Percentiles rank a stretch among this genome's conserved stretches.
Conservation (phyloP, 2,888 invertebrate genomes). For the Nipponacmea schrenckii region DNA sequence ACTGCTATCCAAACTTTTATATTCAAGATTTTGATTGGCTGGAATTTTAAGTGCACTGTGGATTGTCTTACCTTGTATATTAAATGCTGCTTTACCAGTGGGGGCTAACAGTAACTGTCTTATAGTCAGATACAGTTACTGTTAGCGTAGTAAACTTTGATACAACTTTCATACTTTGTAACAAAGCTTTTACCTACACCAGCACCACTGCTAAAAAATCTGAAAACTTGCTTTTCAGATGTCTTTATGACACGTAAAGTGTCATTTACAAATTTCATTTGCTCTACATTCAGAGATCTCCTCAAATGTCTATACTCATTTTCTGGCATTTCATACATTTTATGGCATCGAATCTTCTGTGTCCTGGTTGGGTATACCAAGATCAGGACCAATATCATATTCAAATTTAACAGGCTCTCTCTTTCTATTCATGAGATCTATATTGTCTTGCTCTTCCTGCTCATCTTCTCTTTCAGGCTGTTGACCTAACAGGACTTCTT, state of each 20-base stretch:
- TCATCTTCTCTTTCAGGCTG: too few species aligned
- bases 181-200: conserved; percentile 39
- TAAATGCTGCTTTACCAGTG: conserved; percentile 38
- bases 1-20: conserved; percentile 18
- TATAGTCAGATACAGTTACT: conserved; percentile 21
- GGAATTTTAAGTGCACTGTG: conserved; percentile 25
- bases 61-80: conserved; percentile 27
- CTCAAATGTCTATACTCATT: conserved; percentile 30
- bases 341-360: conserved; percentile 13
- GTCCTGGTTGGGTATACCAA: conserved; percentile 27
- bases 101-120: conserved; percentile 32
- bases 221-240: conserved; percentile 25
- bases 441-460: not conserved
- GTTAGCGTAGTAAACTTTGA: conserved; percentile 30
- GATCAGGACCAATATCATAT: conserved; percentile 32
- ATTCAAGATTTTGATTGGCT: conserved; percentile 18
- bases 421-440: not conserved
- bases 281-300: conserved; percentile 30
- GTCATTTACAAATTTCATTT: conserved; percentile 32
- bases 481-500: too few species aligned
- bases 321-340: conserved; percentile 29
- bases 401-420: conserved; percentile 27
- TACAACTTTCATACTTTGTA: conserved; percentile 34
- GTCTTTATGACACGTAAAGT: conserved; percentile 31
- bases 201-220: conserved; percentile 36